phyloP scores from a whole-genome alignment of 2,113 vertebrate species.

The Nerophis ophidion region DNA sequence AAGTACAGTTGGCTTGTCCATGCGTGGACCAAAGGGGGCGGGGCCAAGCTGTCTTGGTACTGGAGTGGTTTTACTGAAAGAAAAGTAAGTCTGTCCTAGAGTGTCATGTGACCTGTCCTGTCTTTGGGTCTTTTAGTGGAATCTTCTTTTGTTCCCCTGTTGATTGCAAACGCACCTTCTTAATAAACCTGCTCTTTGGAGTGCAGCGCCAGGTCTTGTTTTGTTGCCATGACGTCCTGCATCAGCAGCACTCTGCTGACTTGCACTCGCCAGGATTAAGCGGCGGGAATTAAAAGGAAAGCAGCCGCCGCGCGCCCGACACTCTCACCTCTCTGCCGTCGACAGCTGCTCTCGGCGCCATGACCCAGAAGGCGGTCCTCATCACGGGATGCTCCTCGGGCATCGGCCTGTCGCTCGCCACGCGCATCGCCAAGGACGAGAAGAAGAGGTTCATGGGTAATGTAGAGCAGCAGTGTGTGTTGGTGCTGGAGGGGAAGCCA shows the following conservation, averaged over 20 bases:
- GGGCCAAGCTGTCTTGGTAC: too few relatives aligned
- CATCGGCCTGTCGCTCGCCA: conserved; percentile 80
- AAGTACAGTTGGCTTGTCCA: too few relatives aligned
- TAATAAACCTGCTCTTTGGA: background rate
- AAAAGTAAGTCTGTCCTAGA: too few relatives aligned
- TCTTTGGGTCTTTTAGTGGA: background rate
- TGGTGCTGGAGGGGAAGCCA: too few relatives aligned
- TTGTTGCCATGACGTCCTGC: background rate
- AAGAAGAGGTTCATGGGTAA: conserved; percentile 87
- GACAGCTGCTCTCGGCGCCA: conserved; percentile 29
- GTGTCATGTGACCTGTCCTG: background rate
- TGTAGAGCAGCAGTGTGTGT: background rate
- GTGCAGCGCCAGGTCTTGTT: too few relatives aligned
- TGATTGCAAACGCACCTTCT: background rate
- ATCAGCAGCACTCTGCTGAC: conserved; percentile 47
- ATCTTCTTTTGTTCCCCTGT: background rate
- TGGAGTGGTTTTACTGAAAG: too few relatives aligned
- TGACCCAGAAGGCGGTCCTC: conserved; percentile 79
- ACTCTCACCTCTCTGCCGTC: background rate
- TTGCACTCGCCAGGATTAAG: conserved; percentile 53
- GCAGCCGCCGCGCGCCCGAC: background rate
- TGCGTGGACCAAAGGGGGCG: too few relatives aligned
- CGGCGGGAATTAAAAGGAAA: conserved; percentile 22
- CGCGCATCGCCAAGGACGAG: conserved; percentile 77
- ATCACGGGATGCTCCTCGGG: conserved; percentile 85